Base-by-base conservation (phyloP, 2,797 vertebrate species). In the Tenualosa ilisha region DNA sequence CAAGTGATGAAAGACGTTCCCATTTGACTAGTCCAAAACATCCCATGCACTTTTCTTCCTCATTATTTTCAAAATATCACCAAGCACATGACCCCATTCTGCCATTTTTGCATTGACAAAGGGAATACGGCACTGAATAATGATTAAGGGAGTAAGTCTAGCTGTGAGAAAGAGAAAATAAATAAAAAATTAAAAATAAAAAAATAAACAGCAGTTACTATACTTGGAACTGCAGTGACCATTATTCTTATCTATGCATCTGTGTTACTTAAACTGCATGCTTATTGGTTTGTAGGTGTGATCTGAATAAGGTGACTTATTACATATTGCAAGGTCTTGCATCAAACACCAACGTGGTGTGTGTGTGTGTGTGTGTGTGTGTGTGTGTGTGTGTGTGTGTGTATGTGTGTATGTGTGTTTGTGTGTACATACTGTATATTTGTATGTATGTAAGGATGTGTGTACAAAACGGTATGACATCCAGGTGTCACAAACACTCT, bases 31-130 rank as follows among this genome's bases (percentile, higher is more conserved):
- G 72, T 46, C 72, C 72, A 79, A 79, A 22, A 46, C 22, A 40
- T 46, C 72, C 72, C 40, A 22, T 43, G n/a, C 83, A 51, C 68
- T 50, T 51, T 68, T 84, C 63, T 9, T 51, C 15, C 61, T 72
- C 50, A 51, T 68, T 84, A 68, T 49, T 72, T 54, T 72, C 83
- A 63, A 65, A 84, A 84, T 51, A 75, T 50, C 40, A 75, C 49
- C 63, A 20, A 53, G 49, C 65, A 51, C 46, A 72, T 75, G 63
- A 72, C 65, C 83, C 51, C 49, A 84, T 75, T 84, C 83, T 53
- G 46, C 65, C 49, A 53, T 31, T 17, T 75, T 24, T 37, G 65
- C 63, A 1, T 11, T 72, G 46, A 84, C 61, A 84, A 49, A 49
- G 68, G 65, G n/a, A 75, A 79, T 79, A 11, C 46, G 72, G 72